A percentile compares a stretch with the other conserved stretches of the same genome.
These are phyloP conservation scores for Reticulitermes speratus DNA, from an alignment of 1,140 invertebrate genomes.

Conservation along the genomic window DNA sequence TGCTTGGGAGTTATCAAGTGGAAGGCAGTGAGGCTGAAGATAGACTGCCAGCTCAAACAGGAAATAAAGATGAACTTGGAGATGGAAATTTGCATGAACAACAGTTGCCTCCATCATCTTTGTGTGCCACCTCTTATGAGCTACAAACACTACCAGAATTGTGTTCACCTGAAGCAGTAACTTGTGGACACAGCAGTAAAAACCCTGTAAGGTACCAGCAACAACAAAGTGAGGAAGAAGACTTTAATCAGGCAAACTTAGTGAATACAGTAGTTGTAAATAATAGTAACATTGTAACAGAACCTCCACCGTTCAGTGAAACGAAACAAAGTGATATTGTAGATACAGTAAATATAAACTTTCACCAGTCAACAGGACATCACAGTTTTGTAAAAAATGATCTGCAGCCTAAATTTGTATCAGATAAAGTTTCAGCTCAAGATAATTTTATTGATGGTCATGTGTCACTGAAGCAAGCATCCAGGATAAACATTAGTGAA, in stretches of 20 bases:
- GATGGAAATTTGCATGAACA: background rate
- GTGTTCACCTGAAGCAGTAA: background rate
- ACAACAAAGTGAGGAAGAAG: background rate
- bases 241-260: background rate
- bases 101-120: background rate
- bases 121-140: background rate
- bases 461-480: background rate
- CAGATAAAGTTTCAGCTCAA: background rate
- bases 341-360: background rate
- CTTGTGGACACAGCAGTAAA: background rate
- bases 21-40: conserved; percentile 11
- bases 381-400: background rate
- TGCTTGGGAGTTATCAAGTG: background rate
- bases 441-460: background rate
- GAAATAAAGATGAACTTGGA: background rate
- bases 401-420: background rate
- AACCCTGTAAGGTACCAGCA: background rate
- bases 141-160: background rate
- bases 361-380: background rate
- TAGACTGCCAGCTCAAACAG: background rate
- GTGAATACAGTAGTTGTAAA: conserved; percentile 12
- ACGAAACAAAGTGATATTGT: background rate
- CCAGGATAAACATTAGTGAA: background rate
- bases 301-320: background rate
- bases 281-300: background rate